These are phyloP conservation scores for Pelodytes ibericus DNA, from an alignment of 2,797 vertebrate genomes.

Conservation along the genomic window DNA sequence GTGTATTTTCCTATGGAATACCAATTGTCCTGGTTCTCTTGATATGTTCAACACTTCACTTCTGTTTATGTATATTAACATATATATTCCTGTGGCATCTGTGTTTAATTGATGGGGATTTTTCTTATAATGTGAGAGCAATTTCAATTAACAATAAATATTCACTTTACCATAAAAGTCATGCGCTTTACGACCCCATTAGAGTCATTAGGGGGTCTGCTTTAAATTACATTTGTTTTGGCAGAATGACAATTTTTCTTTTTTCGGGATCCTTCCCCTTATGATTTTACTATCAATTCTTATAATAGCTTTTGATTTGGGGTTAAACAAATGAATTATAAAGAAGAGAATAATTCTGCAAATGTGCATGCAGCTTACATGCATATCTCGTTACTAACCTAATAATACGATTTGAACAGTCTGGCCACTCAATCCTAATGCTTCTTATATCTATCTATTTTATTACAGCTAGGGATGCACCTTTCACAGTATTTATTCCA, in stretches of 20 bases:
- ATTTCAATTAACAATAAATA: constrained; percentile 50
- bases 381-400: constrained; percentile 89
- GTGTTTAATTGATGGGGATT: constrained; percentile 19
- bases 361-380: constrained; percentile 66
- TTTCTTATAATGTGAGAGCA: constrained; percentile 13
- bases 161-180: constrained; percentile 30
- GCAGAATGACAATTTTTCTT: constrained; percentile 58
- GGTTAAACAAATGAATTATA: constrained; percentile 62
- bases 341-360: constrained; percentile 55
- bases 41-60: constrained; percentile 14
- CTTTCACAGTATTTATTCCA: constrained; percentile 1
- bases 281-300: constrained; percentile 22
- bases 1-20: constrained; percentile 30
- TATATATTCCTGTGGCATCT: constrained; percentile 4
- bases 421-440: constrained; percentile 69
- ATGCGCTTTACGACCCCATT: constrained; percentile 8
- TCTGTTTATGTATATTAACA: constrained; percentile 1
- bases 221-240: constrained; percentile 62
- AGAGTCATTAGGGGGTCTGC: constrained; percentile 46
- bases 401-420: constrained; percentile 76
- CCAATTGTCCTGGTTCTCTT: constrained; percentile 19
- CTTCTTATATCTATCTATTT: constrained; percentile 8
- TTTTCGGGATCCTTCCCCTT: constrained; percentile 42
- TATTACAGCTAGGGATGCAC: background rate
- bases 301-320: constrained; percentile 53